Percentiles rank a stretch among this genome's conserved stretches.
phyloP scores from a whole-genome alignment of 2,888 invertebrate species.

The Acrobasis consociella region DNA sequence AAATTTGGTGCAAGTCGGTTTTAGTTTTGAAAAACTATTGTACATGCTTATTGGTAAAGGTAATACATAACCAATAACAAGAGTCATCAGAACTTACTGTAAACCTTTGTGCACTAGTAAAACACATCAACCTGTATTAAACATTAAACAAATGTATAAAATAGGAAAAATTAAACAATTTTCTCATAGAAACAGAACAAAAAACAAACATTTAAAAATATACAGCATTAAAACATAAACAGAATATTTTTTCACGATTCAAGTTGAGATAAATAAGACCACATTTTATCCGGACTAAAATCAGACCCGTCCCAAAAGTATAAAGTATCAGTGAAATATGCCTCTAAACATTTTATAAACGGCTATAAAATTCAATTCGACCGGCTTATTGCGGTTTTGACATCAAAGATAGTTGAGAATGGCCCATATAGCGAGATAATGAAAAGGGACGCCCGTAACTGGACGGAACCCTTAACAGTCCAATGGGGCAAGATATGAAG shows the following conservation, averaged over 20 bases:
- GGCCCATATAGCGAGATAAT: slow-evolving; percentile 58
- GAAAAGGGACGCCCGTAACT: slow-evolving; percentile 55
- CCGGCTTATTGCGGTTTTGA: slow-evolving; percentile 55
- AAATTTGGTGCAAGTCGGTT: no score
- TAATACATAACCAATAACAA: no score
- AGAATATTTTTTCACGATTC: not conserved
- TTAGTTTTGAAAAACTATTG: no score
- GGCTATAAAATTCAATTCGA: slow-evolving; percentile 58
- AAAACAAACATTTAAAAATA: not conserved
- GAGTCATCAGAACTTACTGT: no score
- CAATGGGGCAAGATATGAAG: slow-evolving; percentile 68
- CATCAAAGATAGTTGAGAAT: slow-evolving; percentile 67
- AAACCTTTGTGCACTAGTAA: no score
- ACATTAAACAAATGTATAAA: no score
- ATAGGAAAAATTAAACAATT: no score
- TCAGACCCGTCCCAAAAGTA: slow-evolving; percentile 43
- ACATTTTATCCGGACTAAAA: slow-evolving; percentile 37
- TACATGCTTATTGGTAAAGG: no score
- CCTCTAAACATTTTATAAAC: slow-evolving; percentile 53
- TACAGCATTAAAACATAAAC: not conserved
- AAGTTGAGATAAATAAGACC: slow-evolving; percentile 2
- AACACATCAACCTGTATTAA: no score
- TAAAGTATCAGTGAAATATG: slow-evolving; percentile 44
- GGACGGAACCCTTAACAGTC: slow-evolving; percentile 61
- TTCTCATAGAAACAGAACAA: not conserved